These are phyloP conservation scores for Cryptoleucopteryx plumbea DNA, from an alignment of 2,113 vertebrate genomes.

Conservation along the genomic window DNA sequence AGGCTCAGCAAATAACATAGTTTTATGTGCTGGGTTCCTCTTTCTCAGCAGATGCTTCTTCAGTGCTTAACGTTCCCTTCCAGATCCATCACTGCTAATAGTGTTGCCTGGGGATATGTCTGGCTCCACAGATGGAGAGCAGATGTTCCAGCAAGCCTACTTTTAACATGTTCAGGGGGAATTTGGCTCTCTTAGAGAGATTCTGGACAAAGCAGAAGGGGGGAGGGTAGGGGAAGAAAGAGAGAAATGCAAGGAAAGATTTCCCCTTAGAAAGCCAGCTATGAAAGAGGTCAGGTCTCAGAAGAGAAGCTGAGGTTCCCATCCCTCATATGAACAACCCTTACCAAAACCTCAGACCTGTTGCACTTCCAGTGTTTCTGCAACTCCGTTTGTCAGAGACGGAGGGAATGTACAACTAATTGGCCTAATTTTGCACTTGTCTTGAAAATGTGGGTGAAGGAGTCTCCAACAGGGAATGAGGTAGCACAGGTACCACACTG, in stretches of 20 bases:
- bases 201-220: not conserved
- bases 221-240: not conserved
- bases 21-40: not conserved
- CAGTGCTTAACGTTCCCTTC: not conserved
- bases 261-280: not conserved
- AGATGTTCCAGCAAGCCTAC: constrained; percentile 55
- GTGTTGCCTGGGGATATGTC: constrained; percentile 26
- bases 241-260: not conserved
- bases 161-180: not conserved
- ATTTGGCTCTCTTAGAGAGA: not conserved
- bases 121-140: constrained; percentile 50
- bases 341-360: not conserved
- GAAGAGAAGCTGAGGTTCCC: not conserved
- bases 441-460: not conserved
- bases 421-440: not conserved
- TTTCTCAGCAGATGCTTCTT: constrained; percentile 30
- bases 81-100: constrained; percentile 18
- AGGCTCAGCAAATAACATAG: not conserved
- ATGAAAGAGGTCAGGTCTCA: not conserved
- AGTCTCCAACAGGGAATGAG: not conserved
- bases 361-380: not conserved
- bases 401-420: not conserved
- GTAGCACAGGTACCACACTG: not conserved
- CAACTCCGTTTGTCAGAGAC: not conserved
- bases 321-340: not conserved